Conservation (phyloP, 2,113 vertebrate genomes). For the Hystrix brachyura region DNA sequence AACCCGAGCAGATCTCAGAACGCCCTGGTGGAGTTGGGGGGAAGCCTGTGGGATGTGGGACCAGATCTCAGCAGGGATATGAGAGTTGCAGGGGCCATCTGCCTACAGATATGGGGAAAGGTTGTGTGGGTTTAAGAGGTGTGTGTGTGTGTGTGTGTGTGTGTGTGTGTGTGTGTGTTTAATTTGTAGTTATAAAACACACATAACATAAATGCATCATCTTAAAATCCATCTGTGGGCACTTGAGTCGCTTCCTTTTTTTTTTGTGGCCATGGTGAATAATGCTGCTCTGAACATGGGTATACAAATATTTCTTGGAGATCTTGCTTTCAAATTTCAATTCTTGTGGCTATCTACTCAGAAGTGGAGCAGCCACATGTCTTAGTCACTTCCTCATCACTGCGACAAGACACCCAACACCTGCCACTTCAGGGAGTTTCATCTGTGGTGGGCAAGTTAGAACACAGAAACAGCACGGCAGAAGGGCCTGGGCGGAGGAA, state of each 20-base stretch:
- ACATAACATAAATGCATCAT: not conserved
- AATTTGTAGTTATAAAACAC: not conserved
- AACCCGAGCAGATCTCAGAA: not conserved
- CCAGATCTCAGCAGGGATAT: not conserved
- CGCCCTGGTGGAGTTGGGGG: not conserved
- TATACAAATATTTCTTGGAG: not conserved
- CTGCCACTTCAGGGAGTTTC: not conserved
- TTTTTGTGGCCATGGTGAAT: not conserved
- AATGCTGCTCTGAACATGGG: not conserved
- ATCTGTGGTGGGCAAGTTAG: not conserved
- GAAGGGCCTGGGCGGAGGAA: not conserved
- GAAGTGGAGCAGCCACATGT: not conserved
- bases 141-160: too few relatives aligned
- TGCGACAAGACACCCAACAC: too few relatives aligned
- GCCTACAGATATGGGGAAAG: not conserved
- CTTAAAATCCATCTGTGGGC: not conserved
- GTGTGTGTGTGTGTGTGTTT: too few relatives aligned
- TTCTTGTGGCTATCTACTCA: not conserved
- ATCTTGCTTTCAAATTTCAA: not conserved
- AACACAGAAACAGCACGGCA: not conserved
- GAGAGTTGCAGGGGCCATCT: fast-evolving
- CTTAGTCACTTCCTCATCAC: too few relatives aligned
- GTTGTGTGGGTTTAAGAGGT: not conserved
- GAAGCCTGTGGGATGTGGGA: not conserved
- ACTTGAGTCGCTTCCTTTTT: not conserved